Percentiles rank a stretch among this genome's conserved stretches.
Evolutionary conservation across 1,140 invertebrate species (phyloP).

Genomic region (Hycleus phaleratus): DNA sequence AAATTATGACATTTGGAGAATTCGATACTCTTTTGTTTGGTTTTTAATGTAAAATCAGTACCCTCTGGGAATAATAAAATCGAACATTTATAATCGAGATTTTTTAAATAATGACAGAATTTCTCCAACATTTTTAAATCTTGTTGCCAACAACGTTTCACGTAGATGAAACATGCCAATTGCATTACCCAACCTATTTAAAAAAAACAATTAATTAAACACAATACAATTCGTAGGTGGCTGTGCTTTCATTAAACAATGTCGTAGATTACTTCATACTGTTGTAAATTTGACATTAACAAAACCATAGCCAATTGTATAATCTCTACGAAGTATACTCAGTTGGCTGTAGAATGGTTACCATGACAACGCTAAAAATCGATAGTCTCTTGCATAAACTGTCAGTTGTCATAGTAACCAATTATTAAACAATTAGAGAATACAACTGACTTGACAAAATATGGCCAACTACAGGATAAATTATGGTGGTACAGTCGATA

Average conservation of each 20-base stretch:
- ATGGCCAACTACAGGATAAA: no score
- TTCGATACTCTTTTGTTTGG: slow-evolving; percentile 63
- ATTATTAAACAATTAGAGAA: no score
- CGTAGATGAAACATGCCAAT: slow-evolving; percentile 72
- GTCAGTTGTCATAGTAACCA: no score
- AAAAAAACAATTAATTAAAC: neutral
- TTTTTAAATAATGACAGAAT: slow-evolving; percentile 66
- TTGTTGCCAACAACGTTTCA: slow-evolving; percentile 71
- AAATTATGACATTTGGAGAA: slow-evolving; percentile 59
- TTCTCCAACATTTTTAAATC: slow-evolving; percentile 62
- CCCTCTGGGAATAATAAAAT: slow-evolving; percentile 84
- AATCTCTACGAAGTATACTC: no score
- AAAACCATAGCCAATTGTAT: no score
- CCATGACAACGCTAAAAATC: no score
- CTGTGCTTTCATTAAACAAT: no score
- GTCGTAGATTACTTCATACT: no score
- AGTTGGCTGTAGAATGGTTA: no score
- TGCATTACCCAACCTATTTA: slow-evolving; percentile 86
- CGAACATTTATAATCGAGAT: slow-evolving; percentile 53
- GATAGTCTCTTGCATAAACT: neutral
- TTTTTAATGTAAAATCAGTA: slow-evolving; percentile 71
- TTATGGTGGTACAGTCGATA: no score
- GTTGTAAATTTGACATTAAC: no score
- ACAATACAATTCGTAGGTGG: neutral
- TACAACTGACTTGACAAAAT: no score